A percentile compares a stretch with the other conserved stretches of the same genome.
Evolutionary conservation across 2,113 vertebrate species (phyloP).

Genomic region (Campylomormyrus numenius): DNA sequence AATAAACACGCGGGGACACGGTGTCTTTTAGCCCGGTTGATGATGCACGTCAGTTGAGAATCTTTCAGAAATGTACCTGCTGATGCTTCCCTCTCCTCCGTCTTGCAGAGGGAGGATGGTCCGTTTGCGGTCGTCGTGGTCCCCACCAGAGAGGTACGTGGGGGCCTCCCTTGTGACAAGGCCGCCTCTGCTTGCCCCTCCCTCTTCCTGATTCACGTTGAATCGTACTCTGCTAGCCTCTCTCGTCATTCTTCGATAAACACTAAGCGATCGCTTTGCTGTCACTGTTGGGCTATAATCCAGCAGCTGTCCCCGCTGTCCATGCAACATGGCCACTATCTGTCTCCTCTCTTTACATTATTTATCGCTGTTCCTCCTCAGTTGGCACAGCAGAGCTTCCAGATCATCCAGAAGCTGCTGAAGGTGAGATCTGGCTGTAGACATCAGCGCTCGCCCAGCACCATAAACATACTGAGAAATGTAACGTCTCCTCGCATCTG

Average conservation of each 20-base stretch:
- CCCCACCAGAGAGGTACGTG: constrained; percentile 85
- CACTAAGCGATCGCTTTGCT: background rate
- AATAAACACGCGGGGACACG: background rate
- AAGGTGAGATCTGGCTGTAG: constrained; percentile 63
- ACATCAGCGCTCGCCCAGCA: background rate
- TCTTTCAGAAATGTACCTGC: background rate
- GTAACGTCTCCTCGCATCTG: background rate
- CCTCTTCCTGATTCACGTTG: background rate
- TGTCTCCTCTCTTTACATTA: background rate
- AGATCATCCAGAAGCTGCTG: constrained; percentile 80
- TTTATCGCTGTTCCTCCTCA: constrained; percentile 36
- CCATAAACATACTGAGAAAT: background rate
- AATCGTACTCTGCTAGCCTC: background rate
- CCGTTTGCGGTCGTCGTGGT: constrained; percentile 84
- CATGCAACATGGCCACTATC: background rate
- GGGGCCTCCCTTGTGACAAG: background rate
- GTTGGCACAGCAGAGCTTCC: constrained; percentile 87
- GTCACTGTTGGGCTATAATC: background rate
- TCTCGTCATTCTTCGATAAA: background rate
- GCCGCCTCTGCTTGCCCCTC: background rate
- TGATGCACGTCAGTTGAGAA: background rate
- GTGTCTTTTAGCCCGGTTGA: background rate
- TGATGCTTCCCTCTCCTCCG: constrained; percentile 13
- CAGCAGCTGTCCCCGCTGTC: background rate
- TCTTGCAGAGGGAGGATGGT: constrained; percentile 72